Percentiles rank a stretch among this genome's conserved stretches.
phyloP scores from a whole-genome alignment of 2,797 vertebrate species.

The Siniperca undulata region DNA sequence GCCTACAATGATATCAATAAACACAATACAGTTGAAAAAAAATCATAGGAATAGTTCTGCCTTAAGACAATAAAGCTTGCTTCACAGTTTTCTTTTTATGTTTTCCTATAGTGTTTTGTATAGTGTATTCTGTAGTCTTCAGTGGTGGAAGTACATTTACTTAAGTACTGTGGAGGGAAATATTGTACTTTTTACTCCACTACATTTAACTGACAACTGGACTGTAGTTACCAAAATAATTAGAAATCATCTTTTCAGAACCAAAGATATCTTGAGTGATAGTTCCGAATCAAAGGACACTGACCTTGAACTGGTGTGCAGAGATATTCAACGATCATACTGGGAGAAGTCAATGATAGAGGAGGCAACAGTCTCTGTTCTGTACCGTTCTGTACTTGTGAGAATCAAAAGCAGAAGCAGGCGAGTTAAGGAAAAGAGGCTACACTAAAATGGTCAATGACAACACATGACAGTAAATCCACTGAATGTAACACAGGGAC shows the following conservation, averaged over 20 bases:
- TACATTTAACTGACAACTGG: background rate
- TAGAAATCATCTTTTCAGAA: background rate
- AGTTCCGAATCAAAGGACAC: background rate
- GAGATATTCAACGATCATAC: background rate
- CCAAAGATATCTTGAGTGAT: background rate
- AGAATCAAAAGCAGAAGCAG: background rate
- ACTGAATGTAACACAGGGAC: conserved; percentile 13
- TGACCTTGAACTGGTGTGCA: background rate
- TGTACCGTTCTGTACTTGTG: background rate
- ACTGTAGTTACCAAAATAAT: background rate
- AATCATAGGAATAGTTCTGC: background rate
- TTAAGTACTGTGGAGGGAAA: too few species aligned
- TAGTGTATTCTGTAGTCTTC: background rate
- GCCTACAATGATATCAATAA: background rate
- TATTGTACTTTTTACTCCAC: background rate
- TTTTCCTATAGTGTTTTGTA: background rate
- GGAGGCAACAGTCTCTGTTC: background rate
- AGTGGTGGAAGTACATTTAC: background rate
- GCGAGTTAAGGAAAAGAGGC: background rate
- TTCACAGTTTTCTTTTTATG: background rate
- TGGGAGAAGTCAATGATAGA: background rate
- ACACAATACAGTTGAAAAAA: background rate
- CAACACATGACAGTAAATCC: background rate
- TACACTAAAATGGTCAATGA: background rate
- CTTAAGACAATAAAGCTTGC: background rate